A percentile compares a stretch with the other conserved stretches of the same genome.
phyloP scores from a whole-genome alignment of 1,140 invertebrate genomes.

The Hyposmocoma kahamanoa region DNA sequence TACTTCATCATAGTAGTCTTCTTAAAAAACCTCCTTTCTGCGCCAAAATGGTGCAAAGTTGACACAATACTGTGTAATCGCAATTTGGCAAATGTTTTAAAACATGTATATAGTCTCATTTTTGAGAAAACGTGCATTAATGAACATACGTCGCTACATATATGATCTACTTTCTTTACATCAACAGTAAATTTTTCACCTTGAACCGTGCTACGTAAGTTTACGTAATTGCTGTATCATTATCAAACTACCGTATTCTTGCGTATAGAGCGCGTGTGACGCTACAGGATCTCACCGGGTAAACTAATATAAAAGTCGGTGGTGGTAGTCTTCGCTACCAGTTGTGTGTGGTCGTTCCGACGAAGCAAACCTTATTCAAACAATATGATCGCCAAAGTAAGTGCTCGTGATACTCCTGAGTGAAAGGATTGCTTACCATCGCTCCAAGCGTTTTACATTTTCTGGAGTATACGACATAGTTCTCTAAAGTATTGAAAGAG shows the following conservation, averaged over 20 bases:
- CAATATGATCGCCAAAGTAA: conserved; percentile 71
- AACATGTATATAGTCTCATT: background rate
- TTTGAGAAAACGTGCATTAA: background rate
- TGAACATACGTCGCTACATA: background rate
- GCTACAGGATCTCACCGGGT: conserved; percentile 46
- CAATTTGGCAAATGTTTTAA: background rate
- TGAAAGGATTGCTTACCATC: conserved; percentile 41
- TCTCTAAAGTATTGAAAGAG: too few relatives aligned
- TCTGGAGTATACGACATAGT: too few relatives aligned
- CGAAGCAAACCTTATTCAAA: conserved; percentile 66
- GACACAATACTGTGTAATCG: too few relatives aligned
- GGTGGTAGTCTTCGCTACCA: conserved; percentile 44
- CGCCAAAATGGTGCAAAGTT: too few relatives aligned
- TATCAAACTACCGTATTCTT: conserved; percentile 68
- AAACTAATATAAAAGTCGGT: conserved; percentile 66
- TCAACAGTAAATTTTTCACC: conserved; percentile 44
- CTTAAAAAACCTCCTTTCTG: too few relatives aligned
- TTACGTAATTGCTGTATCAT: conserved; percentile 67
- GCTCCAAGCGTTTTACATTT: too few relatives aligned
- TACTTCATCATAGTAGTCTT: too few relatives aligned
- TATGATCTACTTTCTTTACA: conserved; percentile 19
- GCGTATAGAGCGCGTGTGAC: conserved; percentile 43
- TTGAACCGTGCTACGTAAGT: conserved; percentile 62
- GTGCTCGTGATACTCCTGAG: conserved; percentile 47
- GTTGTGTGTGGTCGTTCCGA: conserved; percentile 65